Evolutionary conservation across 2,797 vertebrate genomes (phyloP).

Genomic region (Channa striata): DNA sequence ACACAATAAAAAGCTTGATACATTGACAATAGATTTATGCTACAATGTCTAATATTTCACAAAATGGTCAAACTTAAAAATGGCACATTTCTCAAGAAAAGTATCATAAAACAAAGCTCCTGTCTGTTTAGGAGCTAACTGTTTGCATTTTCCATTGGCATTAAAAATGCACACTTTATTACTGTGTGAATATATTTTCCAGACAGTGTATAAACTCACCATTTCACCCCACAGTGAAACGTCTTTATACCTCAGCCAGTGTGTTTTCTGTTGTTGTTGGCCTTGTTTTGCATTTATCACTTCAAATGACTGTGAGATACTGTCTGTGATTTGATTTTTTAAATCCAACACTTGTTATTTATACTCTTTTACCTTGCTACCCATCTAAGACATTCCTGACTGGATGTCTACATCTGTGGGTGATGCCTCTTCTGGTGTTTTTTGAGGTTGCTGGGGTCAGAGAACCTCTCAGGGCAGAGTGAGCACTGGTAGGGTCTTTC

Average conservation of each 20-base stretch:
- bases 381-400: neutral
- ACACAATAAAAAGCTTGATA: conserved; percentile 64
- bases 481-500: conserved; percentile 75
- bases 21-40: conserved; percentile 24
- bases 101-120: neutral
- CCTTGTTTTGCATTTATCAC: neutral
- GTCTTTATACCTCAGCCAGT: neutral
- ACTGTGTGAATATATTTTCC: neutral
- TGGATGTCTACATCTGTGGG: conserved; percentile 14
- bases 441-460: conserved; percentile 81
- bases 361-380: neutral
- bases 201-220: neutral
- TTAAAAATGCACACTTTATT: conserved; percentile 8
- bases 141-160: neutral
- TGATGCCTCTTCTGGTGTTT: conserved; percentile 80
- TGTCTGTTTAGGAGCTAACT: neutral
- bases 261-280: neutral
- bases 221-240: neutral
- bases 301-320: neutral
- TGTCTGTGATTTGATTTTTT: neutral
- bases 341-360: neutral
- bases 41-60: conserved; percentile 12
- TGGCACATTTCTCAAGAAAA: conserved; percentile 4
- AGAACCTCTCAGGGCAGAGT: conserved; percentile 72
- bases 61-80: conserved; percentile 14